phyloP scores from a whole-genome alignment of 1,140 invertebrate genomes.

The Eriosoma lanigerum region DNA sequence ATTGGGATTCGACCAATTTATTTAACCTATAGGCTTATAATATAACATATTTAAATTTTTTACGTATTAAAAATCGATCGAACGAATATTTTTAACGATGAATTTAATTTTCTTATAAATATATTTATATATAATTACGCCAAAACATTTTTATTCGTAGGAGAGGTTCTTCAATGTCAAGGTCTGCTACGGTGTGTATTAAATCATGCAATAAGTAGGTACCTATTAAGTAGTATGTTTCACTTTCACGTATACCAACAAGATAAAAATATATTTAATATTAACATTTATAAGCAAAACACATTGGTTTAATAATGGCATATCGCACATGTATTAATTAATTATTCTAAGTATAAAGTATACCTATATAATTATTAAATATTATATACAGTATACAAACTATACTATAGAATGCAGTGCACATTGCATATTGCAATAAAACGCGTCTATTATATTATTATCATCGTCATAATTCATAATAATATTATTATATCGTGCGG shows the following conservation, averaged over 20 bases:
- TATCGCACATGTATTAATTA: neutral
- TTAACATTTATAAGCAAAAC: constrained; percentile 22
- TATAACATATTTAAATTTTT: too few relatives aligned
- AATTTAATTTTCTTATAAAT: neutral
- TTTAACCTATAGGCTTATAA: too few relatives aligned
- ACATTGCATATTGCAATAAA: too few relatives aligned
- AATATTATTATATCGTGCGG: too few relatives aligned
- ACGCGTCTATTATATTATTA: too few relatives aligned
- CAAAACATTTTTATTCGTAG: constrained; percentile 38
- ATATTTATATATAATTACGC: neutral
- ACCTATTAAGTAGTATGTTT: neutral
- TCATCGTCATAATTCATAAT: too few relatives aligned
- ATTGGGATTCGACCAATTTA: too few relatives aligned
- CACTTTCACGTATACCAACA: constrained; percentile 30
- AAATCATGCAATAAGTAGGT: constrained; percentile 24
- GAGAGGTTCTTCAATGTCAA: constrained; percentile 45
- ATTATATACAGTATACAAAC: too few relatives aligned
- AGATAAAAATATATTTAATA: neutral
- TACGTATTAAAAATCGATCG: neutral
- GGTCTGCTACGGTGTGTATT: constrained; percentile 17
- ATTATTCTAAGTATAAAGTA: neutral
- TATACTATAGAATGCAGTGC: too few relatives aligned
- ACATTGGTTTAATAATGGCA: neutral
- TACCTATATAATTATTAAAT: too few relatives aligned
- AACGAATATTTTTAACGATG: neutral